Base-by-base conservation (phyloP, 2,113 vertebrate species). In the Muntiacus reevesi region DNA sequence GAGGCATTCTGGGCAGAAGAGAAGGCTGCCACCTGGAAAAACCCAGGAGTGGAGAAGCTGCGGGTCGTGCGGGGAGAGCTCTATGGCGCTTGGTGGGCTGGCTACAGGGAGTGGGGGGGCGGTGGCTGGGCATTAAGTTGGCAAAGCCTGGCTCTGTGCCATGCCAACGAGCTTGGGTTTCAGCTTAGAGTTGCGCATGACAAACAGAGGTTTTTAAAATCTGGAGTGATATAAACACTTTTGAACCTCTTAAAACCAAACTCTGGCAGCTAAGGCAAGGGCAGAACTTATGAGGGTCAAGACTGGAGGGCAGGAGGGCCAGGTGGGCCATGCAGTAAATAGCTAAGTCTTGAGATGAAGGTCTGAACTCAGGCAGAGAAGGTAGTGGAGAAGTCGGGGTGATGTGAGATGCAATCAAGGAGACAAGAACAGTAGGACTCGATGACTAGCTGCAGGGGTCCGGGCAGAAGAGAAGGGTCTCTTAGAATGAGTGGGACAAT, bases 31-130 rank as follows among this genome's bases (percentile, higher is more conserved):
- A 30, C 55, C 89, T 92, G 47, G 64, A 85, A n/a, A 95, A 50
- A 43, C 87, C 83, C 45, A 83, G 28, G 16, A 76, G 17, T 13
- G 9, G 10, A 14, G 40, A 43, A 74, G 14, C 7, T 17, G 10
- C 1, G 12, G 89, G 45, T 67, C 2, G 0, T 17, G 33, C 3
- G 12, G n/a, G 52, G 30, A 36, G 4, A 36, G 62, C 1, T 11
- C 27, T 50, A 1, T 30, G 71, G 27, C 1, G 27, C 13, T 6
- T 40, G 57, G 30, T 4, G 2, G 55, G 13, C 47, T 10, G 33
- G 54, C 83, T 28, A 7, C 36, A 25, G 67, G 76, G 10, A 13
- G 52, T 23, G 28, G 40, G 23, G 27, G 25, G 7, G 28, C 0
- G 40, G n/a, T 12, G 11, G 83, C 19, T 16, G 36, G 90, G 33